Evolutionary conservation across 1,140 invertebrate species (phyloP).

Genomic region (Batillaria attramentaria): DNA sequence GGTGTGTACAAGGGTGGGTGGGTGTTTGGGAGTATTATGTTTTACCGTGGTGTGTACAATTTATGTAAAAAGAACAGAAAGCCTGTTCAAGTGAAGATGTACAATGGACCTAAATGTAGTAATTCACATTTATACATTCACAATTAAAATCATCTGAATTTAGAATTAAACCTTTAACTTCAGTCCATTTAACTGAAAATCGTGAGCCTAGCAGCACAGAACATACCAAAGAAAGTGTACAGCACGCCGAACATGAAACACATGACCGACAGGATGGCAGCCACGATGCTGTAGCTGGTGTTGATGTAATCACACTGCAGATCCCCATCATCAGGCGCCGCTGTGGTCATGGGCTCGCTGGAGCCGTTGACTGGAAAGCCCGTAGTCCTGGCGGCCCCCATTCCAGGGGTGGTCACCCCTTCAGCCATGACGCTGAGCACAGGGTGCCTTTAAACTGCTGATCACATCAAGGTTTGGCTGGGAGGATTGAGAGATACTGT

Average conservation of each 20-base stretch:
- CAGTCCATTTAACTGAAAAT: background rate
- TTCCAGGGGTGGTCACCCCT: background rate
- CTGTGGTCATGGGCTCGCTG: background rate
- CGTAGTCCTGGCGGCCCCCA: background rate
- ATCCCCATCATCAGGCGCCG: background rate
- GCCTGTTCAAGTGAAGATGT: background rate
- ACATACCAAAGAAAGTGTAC: conserved; percentile 79
- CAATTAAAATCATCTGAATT: no score
- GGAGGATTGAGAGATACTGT: no score
- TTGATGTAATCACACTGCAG: conserved; percentile 72
- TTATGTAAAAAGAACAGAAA: background rate
- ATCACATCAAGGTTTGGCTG: no score
- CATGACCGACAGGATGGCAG: conserved; percentile 75
- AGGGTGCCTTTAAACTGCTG: no score
- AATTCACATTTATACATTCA: no score
- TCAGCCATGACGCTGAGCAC: no score
- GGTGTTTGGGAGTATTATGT: no score
- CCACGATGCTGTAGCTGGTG: conserved; percentile 75
- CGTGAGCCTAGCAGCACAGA: no score
- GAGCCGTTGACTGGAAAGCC: background rate
- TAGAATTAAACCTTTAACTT: no score
- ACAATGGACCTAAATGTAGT: no score
- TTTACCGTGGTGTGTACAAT: no score
- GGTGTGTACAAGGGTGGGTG: no score
- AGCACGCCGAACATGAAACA: conserved; percentile 78